Evolutionary conservation across 2,888 invertebrate species (phyloP), one percentile per base, ranked within the genome.

Genomic region (Archips crataeganus): DNA sequence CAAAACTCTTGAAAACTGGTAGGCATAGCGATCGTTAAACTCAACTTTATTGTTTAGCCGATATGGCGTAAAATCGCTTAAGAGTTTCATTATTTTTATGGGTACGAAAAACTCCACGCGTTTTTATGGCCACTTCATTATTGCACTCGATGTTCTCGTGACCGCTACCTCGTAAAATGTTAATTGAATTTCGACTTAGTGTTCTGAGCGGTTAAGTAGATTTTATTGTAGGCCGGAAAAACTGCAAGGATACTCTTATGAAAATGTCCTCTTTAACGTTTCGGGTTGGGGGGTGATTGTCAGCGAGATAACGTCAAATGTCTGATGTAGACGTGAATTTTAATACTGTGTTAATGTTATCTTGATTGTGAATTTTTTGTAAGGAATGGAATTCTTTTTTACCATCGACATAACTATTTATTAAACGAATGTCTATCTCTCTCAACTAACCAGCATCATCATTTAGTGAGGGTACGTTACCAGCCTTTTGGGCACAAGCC

Each of bases 171-270:
- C 74, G 69, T 74, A 74, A 74, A 74, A 74, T 59, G 69, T 70
- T 74, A 74, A 74, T 74, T 74, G 74, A 74, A 74, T 70, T 65
- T 70, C 64, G 74, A 74, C 74, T 74, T 74, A 74, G 65, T 74
- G 60, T 60, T 74, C 49, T 64, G 63, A 61, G 64, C 60, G 42
- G 36, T 74, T 74, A 64, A 74, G 69, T 74, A 60, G 60, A 51
- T 74, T 69, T 73, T 73, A 74, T 74, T 74, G 36, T 60, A 39
- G 51, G 60, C 59, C 13, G 51, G 69, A 74, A 73, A 68, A 73
- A 68, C 68, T 73, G 73, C 68, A 68, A 74, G 42, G 64, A 61
- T 74, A 54, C 69, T 64, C 64, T 74, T 74, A 74, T 74, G 64
- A 70, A 74, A 74, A 74, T 68, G 59, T 68, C 32, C 63, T 72